Evolutionary conservation across 2,888 invertebrate genomes (phyloP).

Genomic region (Sminthurides aquaticus): DNA sequence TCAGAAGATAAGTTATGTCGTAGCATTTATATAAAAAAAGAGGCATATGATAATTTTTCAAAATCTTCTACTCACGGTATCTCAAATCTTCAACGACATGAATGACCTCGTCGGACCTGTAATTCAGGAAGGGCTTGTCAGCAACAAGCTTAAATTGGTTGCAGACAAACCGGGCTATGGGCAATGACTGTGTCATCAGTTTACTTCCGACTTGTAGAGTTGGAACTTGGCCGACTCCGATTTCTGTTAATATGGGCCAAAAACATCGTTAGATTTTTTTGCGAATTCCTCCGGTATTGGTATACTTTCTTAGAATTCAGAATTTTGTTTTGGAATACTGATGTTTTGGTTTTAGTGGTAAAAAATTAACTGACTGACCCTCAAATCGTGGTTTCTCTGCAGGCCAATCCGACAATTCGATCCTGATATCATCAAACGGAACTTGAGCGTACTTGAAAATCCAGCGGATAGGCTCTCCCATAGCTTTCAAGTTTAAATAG

Average conservation of each 20-base stretch:
- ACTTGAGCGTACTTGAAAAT: too few species aligned
- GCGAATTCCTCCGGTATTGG: neutral
- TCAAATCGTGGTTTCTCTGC: too few species aligned
- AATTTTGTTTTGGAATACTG: too few species aligned
- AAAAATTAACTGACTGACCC: too few species aligned
- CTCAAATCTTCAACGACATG: constrained; percentile 28
- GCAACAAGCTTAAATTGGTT: constrained; percentile 29
- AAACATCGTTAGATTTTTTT: neutral
- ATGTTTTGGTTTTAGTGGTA: too few species aligned
- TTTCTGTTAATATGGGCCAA: constrained; percentile 40
- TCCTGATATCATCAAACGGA: too few species aligned
- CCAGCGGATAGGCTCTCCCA: too few species aligned
- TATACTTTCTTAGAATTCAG: too few species aligned
- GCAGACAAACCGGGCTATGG: constrained; percentile 42
- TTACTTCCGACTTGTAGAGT: constrained; percentile 39
- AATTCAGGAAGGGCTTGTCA: constrained; percentile 24
- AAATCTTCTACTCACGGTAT: neutral
- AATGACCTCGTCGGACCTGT: constrained; percentile 24
- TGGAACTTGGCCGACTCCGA: constrained; percentile 37
- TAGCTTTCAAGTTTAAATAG: too few species aligned
- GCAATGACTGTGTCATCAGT: constrained; percentile 37
- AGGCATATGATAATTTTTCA: neutral
- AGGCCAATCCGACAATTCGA: too few species aligned
- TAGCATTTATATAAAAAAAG: neutral
- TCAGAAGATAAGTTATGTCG: too few species aligned